Evolutionary conservation across 2,888 invertebrate genomes (phyloP).

Genomic region (Drosophila leonis): DNA sequence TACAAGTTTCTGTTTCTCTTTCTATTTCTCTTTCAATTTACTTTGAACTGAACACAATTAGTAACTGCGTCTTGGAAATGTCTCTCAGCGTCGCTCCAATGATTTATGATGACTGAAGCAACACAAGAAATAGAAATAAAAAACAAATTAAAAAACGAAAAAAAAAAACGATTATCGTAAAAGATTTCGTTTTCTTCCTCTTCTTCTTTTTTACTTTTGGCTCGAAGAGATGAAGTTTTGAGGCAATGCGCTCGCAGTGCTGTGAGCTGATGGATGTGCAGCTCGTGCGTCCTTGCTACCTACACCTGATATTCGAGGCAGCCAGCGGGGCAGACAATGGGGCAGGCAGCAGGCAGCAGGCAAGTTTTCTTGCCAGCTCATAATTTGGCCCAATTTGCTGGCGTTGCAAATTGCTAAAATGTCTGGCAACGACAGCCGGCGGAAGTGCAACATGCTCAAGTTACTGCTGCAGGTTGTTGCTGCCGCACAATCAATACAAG

Average conservation of each 20-base stretch:
- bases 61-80: conserved; percentile 19
- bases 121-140: conserved; percentile 21
- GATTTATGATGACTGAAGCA: conserved; percentile 12
- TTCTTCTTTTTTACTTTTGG: neutral
- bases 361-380: conserved; percentile 57
- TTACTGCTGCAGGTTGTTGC: conserved; percentile 46
- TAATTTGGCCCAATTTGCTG: conserved; percentile 81
- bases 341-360: neutral
- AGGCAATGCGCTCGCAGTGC: conserved; percentile 11
- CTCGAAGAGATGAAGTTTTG: conserved; percentile 14
- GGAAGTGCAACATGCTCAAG: conserved; percentile 80
- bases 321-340: neutral
- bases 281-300: conserved; percentile 28
- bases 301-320: conserved; percentile 18
- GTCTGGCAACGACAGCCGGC: conserved; percentile 73
- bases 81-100: conserved; percentile 12
- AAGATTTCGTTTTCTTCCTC: neutral
- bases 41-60: conserved; percentile 11
- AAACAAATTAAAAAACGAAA: conserved; percentile 23
- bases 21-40: conserved; percentile 17
- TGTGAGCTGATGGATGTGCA: conserved; percentile 10
- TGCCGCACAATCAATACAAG: conserved; percentile 25
- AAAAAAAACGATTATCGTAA: conserved; percentile 52
- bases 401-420: conserved; percentile 76
- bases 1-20: neutral